A percentile compares a stretch with the other conserved stretches of the same genome.
These are phyloP conservation scores for Esox masquinongy DNA, from an alignment of 2,797 vertebrate species.

Conservation along the genomic window DNA sequence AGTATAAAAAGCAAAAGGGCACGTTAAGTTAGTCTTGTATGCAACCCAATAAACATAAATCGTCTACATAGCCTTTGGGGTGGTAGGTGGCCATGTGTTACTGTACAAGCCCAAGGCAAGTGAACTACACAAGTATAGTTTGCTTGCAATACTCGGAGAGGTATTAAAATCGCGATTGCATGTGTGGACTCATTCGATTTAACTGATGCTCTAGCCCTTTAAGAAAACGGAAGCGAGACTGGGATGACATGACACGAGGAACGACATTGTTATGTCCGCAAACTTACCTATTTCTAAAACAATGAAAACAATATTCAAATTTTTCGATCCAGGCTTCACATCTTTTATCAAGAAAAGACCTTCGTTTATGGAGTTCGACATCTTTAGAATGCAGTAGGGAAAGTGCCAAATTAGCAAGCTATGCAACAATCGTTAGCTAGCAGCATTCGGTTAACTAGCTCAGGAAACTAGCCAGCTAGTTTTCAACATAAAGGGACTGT, in stretches of 20 bases:
- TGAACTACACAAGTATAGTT: too few species aligned
- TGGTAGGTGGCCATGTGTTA: too few species aligned
- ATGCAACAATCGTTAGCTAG: conserved; percentile 26
- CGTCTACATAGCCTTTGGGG: too few species aligned
- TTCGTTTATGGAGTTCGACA: conserved; percentile 83
- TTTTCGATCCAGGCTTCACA: conserved; percentile 96
- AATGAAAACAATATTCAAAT: conserved; percentile 98
- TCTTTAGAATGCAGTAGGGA: conserved; percentile 45
- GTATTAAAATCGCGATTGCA: too few species aligned
- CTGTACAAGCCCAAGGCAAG: too few species aligned
- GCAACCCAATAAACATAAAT: too few species aligned
- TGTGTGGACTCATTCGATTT: too few species aligned
- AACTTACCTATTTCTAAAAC: conserved; percentile 99
- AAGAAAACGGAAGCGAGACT: conserved; percentile 46
- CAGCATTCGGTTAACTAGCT: conserved; percentile 31
- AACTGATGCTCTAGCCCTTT: conserved; percentile 46
- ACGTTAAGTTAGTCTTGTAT: too few species aligned
- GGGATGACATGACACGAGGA: conserved; percentile 17
- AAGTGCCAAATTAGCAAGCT: conserved; percentile 28
- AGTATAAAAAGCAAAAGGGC: too few species aligned
- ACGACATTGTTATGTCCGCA: conserved; percentile 7
- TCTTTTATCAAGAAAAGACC: conserved; percentile 90
- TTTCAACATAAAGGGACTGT: too few species aligned
- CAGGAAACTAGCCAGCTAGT: conserved; percentile 3
- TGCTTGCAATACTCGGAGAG: too few species aligned